Evolutionary conservation across 2,113 vertebrate species (phyloP).

Genomic region (Aspiorhynchus laticeps): DNA sequence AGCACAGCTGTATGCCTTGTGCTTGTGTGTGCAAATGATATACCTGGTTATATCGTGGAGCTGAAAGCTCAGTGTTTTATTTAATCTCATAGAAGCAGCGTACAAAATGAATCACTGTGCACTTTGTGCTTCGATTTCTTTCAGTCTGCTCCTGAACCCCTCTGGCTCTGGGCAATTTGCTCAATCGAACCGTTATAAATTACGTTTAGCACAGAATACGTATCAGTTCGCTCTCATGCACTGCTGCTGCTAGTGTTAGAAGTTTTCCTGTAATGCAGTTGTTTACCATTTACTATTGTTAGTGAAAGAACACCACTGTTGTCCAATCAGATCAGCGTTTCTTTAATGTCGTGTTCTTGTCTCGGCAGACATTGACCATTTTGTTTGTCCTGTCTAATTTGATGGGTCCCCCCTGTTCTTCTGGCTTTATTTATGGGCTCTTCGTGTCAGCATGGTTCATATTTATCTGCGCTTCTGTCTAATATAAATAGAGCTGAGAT

Average conservation of each 20-base stretch:
- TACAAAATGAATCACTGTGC: conserved; percentile 12
- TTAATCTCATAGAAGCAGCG: conserved; percentile 18
- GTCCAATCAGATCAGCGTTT: neutral
- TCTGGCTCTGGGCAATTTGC: neutral
- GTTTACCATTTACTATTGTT: neutral
- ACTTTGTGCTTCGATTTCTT: conserved; percentile 34
- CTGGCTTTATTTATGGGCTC: neutral
- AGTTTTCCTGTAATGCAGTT: conserved; percentile 20
- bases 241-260: neutral
- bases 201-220: neutral
- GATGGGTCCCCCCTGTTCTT: neutral
- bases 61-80: conserved; percentile 20
- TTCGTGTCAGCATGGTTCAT: conserved; percentile 22
- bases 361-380: neutral
- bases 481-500: conserved; percentile 8
- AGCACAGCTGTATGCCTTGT: conserved; percentile 2
- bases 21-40: conserved; percentile 9
- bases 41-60: neutral
- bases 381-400: conserved; percentile 23
- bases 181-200: conserved; percentile 28
- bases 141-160: neutral
- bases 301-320: neutral
- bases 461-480: conserved; percentile 22
- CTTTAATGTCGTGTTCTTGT: neutral
- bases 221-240: neutral